A percentile compares a stretch with the other conserved stretches of the same genome.
Conservation (phyloP, 2,888 invertebrate species). For the Camptogramma bilineatum region DNA sequence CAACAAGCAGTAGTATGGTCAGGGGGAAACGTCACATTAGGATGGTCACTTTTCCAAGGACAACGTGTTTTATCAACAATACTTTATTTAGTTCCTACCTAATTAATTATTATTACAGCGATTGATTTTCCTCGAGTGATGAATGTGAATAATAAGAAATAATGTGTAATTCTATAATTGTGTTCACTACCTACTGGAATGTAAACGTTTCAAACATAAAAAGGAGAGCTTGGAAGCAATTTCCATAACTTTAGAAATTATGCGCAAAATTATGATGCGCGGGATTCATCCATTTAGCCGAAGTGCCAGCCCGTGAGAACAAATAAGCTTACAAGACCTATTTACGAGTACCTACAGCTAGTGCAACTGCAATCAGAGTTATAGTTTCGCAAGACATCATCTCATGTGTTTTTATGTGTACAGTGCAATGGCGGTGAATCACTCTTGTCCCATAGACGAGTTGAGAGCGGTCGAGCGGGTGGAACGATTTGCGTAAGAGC, state of each 20-base stretch:
- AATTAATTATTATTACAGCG: conserved; percentile 19
- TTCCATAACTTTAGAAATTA: not conserved
- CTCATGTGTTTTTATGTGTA: conserved; percentile 44
- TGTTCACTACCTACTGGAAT: conserved; percentile 1
- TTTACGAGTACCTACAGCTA: conserved; percentile 35
- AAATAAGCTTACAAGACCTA: conserved; percentile 37
- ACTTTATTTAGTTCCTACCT: conserved; percentile 16
- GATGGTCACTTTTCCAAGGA: conserved; percentile 27
- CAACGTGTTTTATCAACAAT: conserved; percentile 19
- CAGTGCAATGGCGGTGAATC: conserved; percentile 50
- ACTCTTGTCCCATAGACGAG: conserved; percentile 49
- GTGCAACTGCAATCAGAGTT: conserved; percentile 50
- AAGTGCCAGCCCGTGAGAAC: conserved; percentile 25
- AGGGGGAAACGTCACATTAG: conserved; percentile 9
- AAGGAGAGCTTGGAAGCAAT: not conserved
- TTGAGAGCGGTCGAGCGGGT: conserved; percentile 48
- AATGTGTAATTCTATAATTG: conserved; percentile 16
- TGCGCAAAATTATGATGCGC: not conserved
- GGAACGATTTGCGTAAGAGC: conserved; percentile 57
- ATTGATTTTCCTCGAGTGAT: conserved; percentile 33
- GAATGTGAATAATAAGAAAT: conserved; percentile 15
- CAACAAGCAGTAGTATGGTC: conserved; percentile 1
- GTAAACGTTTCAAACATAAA: not conserved
- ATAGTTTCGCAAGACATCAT: conserved; percentile 53
- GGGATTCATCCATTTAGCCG: conserved; percentile 22